These are phyloP conservation scores for Raphicerus campestris DNA, from an alignment of 2,113 vertebrate genomes.

Conservation along the genomic window DNA sequence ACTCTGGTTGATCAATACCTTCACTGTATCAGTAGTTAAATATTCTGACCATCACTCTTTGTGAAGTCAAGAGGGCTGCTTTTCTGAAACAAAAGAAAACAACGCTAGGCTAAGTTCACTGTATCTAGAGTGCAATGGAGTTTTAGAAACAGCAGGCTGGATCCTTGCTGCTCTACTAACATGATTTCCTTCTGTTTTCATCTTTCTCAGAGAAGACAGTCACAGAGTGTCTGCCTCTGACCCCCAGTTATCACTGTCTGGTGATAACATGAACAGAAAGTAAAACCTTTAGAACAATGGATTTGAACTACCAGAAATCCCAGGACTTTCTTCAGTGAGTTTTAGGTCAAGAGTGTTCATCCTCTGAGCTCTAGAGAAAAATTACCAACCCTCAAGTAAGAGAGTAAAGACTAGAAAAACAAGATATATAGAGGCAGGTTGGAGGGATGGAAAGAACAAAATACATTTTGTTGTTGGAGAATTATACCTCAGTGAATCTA, in stretches of 20 bases:
- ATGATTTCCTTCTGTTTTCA: neutral
- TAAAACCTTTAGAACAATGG: slow-evolving; percentile 18
- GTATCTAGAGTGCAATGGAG: neutral
- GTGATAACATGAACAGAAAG: neutral
- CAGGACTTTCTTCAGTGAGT: neutral
- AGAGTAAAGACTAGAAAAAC: neutral
- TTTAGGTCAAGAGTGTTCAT: slow-evolving; percentile 46
- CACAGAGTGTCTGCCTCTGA: neutral
- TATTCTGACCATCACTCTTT: neutral
- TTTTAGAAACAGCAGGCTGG: neutral
- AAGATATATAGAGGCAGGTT: neutral
- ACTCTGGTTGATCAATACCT: neutral
- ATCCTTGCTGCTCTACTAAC: neutral
- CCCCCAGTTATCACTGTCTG: neutral
- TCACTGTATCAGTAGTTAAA: neutral
- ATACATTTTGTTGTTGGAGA: slow-evolving; percentile 29
- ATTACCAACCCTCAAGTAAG: slow-evolving; percentile 22
- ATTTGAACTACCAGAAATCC: slow-evolving; percentile 11
- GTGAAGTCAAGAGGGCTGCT: neutral
- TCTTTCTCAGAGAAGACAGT: neutral
- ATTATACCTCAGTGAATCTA: slow-evolving; percentile 38
- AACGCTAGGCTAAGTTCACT: neutral
- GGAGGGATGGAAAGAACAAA: slow-evolving; percentile 3
- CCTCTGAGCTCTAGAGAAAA: slow-evolving; percentile 46
- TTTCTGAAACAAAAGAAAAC: neutral